Percentiles rank a stretch among this genome's conserved stretches.
Conservation (phyloP, 2,888 invertebrate genomes). For the Melinaea menophilus region DNA sequence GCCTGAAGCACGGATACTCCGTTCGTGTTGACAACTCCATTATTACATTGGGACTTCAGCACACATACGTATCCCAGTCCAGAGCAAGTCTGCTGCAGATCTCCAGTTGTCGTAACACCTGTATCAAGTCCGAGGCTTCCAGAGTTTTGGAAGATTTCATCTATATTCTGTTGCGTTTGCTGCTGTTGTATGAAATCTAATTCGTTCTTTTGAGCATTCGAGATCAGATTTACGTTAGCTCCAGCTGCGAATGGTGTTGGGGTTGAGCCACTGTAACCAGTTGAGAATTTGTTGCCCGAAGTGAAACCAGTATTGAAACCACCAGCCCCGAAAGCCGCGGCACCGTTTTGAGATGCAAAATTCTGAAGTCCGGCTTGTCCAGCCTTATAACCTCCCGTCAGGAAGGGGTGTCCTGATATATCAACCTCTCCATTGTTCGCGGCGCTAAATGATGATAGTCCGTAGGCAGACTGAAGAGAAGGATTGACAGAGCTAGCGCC, state of each 20-base stretch:
- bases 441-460: conserved; percentile 50
- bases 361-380: conserved; percentile 34
- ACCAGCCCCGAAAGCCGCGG: conserved; percentile 27
- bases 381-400: conserved; percentile 44
- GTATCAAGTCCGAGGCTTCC: conserved; percentile 51
- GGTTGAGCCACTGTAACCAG: conserved; percentile 61
- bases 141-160: conserved; percentile 57
- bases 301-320: conserved; percentile 27
- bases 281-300: conserved; percentile 33
- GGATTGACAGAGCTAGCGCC: conserved; percentile 23
- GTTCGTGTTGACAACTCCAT: conserved; percentile 77
- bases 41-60: conserved; percentile 76
- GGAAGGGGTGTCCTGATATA: conserved; percentile 56
- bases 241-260: conserved; percentile 62
- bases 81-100: conserved; percentile 74
- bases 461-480: conserved; percentile 43
- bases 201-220: conserved; percentile 55
- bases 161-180: conserved; percentile 58
- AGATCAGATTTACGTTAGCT: conserved; percentile 58
- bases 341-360: conserved; percentile 31
- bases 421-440: conserved; percentile 54
- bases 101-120: conserved; percentile 44
- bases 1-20: conserved; percentile 70
- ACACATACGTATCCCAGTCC: conserved; percentile 81
- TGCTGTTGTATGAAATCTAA: conserved; percentile 58